These are phyloP conservation scores for Sciaenops ocellatus DNA, from an alignment of 2,797 vertebrate genomes.

Conservation along the genomic window DNA sequence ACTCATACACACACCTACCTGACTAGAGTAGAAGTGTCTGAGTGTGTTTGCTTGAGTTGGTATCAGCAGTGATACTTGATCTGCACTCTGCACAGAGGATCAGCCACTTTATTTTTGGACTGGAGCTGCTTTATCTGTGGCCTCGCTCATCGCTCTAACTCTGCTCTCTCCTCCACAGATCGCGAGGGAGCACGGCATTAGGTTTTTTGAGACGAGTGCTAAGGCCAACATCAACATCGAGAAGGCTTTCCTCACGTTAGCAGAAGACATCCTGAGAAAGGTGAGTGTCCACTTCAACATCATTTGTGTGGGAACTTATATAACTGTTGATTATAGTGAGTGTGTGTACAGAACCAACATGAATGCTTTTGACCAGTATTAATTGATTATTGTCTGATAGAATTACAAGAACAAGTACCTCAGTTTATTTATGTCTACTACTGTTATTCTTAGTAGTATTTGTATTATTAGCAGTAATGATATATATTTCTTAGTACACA, in stretches of 20 bases:
- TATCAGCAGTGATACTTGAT: slow-evolving; percentile 58
- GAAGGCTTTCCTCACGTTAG: slow-evolving; percentile 99
- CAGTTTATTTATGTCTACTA: no score
- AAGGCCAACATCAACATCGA: slow-evolving; percentile 99
- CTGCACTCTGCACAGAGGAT: slow-evolving; percentile 40
- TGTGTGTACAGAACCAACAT: background rate
- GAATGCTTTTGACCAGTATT: background rate
- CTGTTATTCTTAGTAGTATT: no score
- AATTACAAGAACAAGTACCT: no score
- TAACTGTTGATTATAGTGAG: no score
- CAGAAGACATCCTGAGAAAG: slow-evolving; percentile 99
- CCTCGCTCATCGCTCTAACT: slow-evolving; percentile 12
- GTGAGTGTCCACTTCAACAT: slow-evolving; percentile 76
- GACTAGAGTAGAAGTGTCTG: slow-evolving; percentile 1
- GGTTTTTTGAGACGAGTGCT: slow-evolving; percentile 99
- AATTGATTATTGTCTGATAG: background rate
- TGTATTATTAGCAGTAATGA: no score
- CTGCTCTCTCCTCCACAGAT: slow-evolving; percentile 85
- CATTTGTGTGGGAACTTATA: background rate
- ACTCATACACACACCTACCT: slow-evolving; percentile 27
- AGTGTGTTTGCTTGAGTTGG: background rate
- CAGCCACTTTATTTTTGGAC: slow-evolving; percentile 71
- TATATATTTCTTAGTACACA: no score
- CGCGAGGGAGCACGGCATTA: slow-evolving; percentile 97
- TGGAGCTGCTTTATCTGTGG: background rate